Evolutionary conservation across 2,113 vertebrate genomes (phyloP).

Genomic region (Gobio gobio): DNA sequence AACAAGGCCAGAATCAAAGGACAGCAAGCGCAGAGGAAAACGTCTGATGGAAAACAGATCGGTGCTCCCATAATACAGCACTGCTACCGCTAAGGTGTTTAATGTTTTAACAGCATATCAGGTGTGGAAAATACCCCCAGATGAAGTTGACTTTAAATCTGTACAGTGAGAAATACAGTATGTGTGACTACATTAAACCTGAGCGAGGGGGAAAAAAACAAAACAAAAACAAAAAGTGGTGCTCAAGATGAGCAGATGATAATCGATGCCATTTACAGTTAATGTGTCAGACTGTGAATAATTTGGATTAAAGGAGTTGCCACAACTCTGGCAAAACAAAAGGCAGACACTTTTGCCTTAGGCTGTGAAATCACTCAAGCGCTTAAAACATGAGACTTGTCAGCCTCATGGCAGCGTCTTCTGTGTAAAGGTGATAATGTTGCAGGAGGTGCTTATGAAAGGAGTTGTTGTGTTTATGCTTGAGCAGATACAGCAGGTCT

Average conservation of each 20-base stretch:
- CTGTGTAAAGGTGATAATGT: constrained; percentile 45
- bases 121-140: constrained; percentile 9
- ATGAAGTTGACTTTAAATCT: neutral
- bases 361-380: constrained; percentile 30
- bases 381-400: constrained; percentile 29
- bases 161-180: constrained; percentile 18
- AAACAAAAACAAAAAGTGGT: neutral
- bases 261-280: constrained; percentile 38
- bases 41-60: constrained; percentile 32
- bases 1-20: constrained; percentile 30
- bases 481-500: constrained; percentile 27
- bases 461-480: constrained; percentile 23
- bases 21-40: neutral
- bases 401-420: constrained; percentile 14
- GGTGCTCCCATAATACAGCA: neutral
- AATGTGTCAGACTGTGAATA: constrained; percentile 46
- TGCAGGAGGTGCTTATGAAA: constrained; percentile 36
- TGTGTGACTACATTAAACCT: constrained; percentile 9
- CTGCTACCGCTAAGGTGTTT: neutral
- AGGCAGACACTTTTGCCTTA: constrained; percentile 13
- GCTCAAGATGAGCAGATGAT: neutral
- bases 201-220: neutral
- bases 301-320: constrained; percentile 38
- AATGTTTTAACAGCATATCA: constrained; percentile 40
- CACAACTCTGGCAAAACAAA: constrained; percentile 32